Evolutionary conservation across 2,113 vertebrate genomes (phyloP).

Genomic region (Cichladusa arquata): DNA sequence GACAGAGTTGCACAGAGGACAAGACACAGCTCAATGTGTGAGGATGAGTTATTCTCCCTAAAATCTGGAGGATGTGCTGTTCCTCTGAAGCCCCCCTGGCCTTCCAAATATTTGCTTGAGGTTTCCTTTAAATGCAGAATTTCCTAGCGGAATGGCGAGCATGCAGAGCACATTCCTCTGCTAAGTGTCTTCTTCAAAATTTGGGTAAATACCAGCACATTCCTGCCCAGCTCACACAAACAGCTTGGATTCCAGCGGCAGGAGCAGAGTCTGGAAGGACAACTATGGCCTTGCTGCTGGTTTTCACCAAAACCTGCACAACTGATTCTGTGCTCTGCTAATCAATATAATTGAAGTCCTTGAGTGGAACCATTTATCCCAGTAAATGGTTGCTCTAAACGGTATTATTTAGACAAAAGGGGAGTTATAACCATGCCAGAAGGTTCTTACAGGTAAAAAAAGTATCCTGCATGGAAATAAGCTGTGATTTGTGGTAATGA

Average conservation of each 20-base stretch:
- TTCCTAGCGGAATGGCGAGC: background rate
- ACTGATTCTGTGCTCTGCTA: background rate
- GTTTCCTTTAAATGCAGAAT: background rate
- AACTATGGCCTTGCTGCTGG: background rate
- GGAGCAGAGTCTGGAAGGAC: background rate
- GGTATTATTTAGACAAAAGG: background rate
- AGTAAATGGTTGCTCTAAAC: background rate
- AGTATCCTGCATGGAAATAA: background rate
- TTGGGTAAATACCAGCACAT: constrained; percentile 22
- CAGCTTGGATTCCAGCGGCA: background rate
- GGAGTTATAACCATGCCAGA: background rate
- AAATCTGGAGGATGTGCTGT: background rate
- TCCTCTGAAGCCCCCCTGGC: background rate
- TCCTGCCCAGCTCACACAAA: constrained; percentile 1
- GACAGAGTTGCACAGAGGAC: background rate
- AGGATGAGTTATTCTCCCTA: background rate
- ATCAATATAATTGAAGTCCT: background rate
- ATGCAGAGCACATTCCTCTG: background rate
- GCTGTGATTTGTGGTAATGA: background rate
- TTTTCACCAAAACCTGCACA: background rate
- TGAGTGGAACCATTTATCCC: background rate
- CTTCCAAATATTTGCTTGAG: background rate
- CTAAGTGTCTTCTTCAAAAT: background rate
- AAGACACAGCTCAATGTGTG: fast-evolving
- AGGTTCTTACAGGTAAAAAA: background rate